phyloP scores from a whole-genome alignment of 1,140 invertebrate genomes.

The Drosophila kohkoa region DNA sequence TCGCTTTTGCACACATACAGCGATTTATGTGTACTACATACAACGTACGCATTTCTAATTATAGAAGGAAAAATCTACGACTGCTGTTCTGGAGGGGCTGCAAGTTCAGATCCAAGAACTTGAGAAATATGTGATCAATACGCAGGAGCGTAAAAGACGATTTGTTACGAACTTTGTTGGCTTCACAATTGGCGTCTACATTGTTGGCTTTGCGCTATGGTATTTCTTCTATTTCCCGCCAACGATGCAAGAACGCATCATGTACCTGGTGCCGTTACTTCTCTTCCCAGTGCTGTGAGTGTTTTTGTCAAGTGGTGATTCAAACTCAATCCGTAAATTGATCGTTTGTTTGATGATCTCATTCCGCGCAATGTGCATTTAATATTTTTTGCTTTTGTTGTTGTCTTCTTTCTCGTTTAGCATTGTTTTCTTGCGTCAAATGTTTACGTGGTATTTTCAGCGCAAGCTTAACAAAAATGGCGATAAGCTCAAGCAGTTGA shows the following conservation, averaged over 20 bases:
- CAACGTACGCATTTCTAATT: conserved; percentile 84
- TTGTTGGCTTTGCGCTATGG: conserved; percentile 90
- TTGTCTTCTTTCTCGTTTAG: conserved; percentile 91
- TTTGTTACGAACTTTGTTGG: conserved; percentile 92
- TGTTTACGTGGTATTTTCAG: conserved; percentile 95
- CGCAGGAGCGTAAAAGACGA: conserved; percentile 91
- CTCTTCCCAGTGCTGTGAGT: conserved; percentile 93
- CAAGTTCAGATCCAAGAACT: conserved; percentile 93
- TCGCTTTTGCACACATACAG: neutral
- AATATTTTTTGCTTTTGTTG: conserved; percentile 10
- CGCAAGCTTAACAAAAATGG: conserved; percentile 93
- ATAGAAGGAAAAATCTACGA: conserved; percentile 93
- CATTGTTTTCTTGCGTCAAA: conserved; percentile 91
- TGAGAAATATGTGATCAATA: conserved; percentile 91
- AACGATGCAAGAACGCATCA: conserved; percentile 88
- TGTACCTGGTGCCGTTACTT: conserved; percentile 90
- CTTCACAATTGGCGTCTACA: conserved; percentile 92
- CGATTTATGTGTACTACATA: conserved; percentile 17
- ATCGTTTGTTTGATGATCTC: conserved; percentile 38
- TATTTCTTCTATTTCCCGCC: conserved; percentile 92
- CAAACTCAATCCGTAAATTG: neutral
- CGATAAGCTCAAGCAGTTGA: conserved; percentile 90
- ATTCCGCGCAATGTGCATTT: conserved; percentile 20
- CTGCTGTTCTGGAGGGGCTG: conserved; percentile 91
- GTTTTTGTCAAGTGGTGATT: conserved; percentile 19